Base-by-base conservation (phyloP, 2,888 invertebrate species). In the Xanthia togata region DNA sequence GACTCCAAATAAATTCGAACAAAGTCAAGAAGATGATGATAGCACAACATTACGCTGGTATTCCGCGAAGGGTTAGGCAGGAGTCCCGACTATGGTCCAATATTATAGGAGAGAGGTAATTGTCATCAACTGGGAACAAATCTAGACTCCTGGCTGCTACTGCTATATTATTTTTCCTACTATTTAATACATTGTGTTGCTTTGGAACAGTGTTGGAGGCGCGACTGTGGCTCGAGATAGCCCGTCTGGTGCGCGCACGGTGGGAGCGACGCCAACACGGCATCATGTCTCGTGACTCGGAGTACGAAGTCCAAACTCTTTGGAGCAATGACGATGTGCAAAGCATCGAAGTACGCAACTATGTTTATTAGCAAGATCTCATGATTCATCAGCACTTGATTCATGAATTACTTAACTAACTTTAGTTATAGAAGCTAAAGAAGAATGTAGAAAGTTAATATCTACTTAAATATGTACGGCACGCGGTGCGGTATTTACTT, bases 301-400 rank as follows among this genome's bases (percentile, higher is more conserved):
- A 87, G 17, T 91, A 92, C 68, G 94, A 94, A 77, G 90, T 95
- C 1, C 93, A 95, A 75, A 95, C 95, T 0, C 89, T 95, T 0
- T 95, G 95, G 95, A 95, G 93, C 84, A 94, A 95, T 68, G 95
- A 95, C 0, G 95, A 95, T 17, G 93, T 93, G 3, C 95, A 93
- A 50, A 96, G 96, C 83, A 91, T 96, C 11, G 96, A 96, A 91
- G 92, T 96, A 53, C 91, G 92, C 31, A 96, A 95, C 85, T 95
- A 92, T 69, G 85, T 95, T 12, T 96, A 96, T 84, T 95, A 82
- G 57, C 17, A 68, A 57, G 14, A 38, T 17, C 6, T 65, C 11
- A 14, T 44, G 50, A 67, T 31, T 50, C 23, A 68, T 31, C 47
- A 57, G 35, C 67, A 53, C 67, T 68, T 67, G 9, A n/a, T 68